Base-by-base conservation (phyloP, 2,888 invertebrate species). In the Nezara viridula region DNA sequence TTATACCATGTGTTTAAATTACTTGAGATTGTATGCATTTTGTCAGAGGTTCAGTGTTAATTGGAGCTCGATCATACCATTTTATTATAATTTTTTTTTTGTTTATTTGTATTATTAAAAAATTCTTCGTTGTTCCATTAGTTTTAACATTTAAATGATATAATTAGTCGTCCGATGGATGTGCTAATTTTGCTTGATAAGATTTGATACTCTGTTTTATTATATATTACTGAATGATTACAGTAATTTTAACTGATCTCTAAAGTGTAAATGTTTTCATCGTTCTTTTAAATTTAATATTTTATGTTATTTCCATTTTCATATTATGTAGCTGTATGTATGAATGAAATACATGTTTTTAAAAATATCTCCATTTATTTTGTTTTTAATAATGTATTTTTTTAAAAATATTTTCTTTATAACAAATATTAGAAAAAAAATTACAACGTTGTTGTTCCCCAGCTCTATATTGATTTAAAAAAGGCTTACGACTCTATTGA, bases 251-350 rank as follows among this genome's bases (percentile, higher is more conserved):
- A 73, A 32, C 37, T 73, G 66, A 73, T 73, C 66, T 73, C 66
- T 73, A 32, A 73, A 73, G 66, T 73, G 66, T 73, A 73, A 73
- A 73, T 73, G 66, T 73, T 73, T n/a, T 73, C 66, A 73, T 73
- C 27, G 66, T 73, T 73, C 66, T 73, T 73, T 73, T 73, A 73
- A 73, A 73, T 27, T 73, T 73, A 73, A 19, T 37, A 73, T 73
- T 73, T 73, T 73, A 37, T 37, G 66, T 73, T 73, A 73, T 73
- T 73, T 73, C 32, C 66, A 73, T 73, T 73, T 73, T 73, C 66
- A 73, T 73, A 73, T 73, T 73, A 37, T 73, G 32, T 37, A 73
- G 66, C 32, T 73, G 66, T 73, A 73, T 73, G 66, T 73, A 73
- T 73, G 37, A 73, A 73, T 73, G 19, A 73, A 73, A 73, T 73